These are phyloP conservation scores for Calonectris borealis DNA, from an alignment of 2,113 vertebrate species.

Conservation along the genomic window DNA sequence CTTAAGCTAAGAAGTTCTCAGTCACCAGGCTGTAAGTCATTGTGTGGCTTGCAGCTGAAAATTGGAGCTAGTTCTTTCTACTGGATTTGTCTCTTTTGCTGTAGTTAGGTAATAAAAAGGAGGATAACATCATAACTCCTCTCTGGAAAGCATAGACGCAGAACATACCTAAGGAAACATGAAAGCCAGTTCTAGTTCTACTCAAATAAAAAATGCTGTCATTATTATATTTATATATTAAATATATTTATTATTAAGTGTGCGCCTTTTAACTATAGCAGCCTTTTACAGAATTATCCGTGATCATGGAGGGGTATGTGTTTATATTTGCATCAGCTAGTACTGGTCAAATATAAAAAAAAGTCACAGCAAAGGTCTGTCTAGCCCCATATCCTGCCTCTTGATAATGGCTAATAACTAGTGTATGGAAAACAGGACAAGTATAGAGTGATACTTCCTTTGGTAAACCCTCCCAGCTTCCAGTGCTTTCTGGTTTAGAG, in stretches of 20 bases:
- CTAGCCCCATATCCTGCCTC: conserved; percentile 45
- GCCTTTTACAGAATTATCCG: neutral
- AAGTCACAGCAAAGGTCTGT: conserved; percentile 7
- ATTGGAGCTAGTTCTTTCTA: neutral
- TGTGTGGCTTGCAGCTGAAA: neutral
- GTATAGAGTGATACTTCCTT: conserved; percentile 44
- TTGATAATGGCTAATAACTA: conserved; percentile 36
- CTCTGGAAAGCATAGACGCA: neutral
- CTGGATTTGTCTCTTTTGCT: neutral
- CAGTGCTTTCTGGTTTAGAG: conserved; percentile 38
- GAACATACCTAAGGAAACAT: neutral
- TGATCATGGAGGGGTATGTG: neutral
- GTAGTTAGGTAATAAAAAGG: neutral
- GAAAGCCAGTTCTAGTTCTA: neutral
- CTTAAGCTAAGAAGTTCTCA: neutral
- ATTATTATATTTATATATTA: too few relatives aligned
- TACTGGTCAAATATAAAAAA: neutral
- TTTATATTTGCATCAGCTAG: neutral
- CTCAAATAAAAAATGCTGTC: neutral
- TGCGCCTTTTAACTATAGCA: neutral
- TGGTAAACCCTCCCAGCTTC: conserved; percentile 37
- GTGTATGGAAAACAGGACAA: conserved; percentile 33
- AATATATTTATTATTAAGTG: too few relatives aligned
- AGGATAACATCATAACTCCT: neutral
- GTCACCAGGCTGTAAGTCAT: neutral